Evolutionary conservation across 1,140 invertebrate species (phyloP).

Genomic region (Pseudomyrmex pallidus): DNA sequence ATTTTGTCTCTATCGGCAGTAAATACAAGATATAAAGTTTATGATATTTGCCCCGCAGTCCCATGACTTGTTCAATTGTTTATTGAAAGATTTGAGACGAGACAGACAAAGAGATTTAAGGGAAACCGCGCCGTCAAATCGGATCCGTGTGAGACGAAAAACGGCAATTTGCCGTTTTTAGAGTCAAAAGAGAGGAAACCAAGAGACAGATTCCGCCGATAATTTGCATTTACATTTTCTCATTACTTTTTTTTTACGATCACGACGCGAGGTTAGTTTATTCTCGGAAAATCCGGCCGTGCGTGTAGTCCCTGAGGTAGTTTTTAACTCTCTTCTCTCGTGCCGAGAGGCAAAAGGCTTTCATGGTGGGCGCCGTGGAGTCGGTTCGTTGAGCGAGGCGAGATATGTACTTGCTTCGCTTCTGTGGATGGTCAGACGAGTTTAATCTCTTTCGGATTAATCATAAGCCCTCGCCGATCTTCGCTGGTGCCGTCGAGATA

Average conservation of each 20-base stretch:
- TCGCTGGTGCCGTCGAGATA: conserved; percentile 43
- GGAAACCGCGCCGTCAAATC: neutral
- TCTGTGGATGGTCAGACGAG: conserved; percentile 67
- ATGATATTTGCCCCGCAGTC: neutral
- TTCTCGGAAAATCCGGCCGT: conserved; percentile 23
- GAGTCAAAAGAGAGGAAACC: neutral
- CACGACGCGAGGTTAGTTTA: conserved; percentile 49
- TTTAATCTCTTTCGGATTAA: conserved; percentile 76
- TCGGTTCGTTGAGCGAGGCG: conserved; percentile 30
- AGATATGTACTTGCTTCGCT: conserved; percentile 40
- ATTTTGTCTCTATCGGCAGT: conserved; percentile 10
- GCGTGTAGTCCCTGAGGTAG: conserved; percentile 17
- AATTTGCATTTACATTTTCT: conserved; percentile 72
- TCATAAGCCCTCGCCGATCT: conserved; percentile 73
- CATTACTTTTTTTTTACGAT: conserved; percentile 71
- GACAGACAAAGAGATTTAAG: conserved; percentile 2
- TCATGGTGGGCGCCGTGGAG: conserved; percentile 18
- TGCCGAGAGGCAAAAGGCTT: conserved; percentile 24
- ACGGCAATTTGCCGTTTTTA: neutral
- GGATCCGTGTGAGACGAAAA: neutral
- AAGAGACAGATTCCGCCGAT: conserved; percentile 38
- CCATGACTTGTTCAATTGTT: neutral
- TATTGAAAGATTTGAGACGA: neutral
- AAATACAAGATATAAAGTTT: neutral
- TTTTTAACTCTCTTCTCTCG: conserved; percentile 18